These are phyloP conservation scores for Drosophila subsilvestris DNA, from an alignment of 2,888 invertebrate species.

Conservation along the genomic window DNA sequence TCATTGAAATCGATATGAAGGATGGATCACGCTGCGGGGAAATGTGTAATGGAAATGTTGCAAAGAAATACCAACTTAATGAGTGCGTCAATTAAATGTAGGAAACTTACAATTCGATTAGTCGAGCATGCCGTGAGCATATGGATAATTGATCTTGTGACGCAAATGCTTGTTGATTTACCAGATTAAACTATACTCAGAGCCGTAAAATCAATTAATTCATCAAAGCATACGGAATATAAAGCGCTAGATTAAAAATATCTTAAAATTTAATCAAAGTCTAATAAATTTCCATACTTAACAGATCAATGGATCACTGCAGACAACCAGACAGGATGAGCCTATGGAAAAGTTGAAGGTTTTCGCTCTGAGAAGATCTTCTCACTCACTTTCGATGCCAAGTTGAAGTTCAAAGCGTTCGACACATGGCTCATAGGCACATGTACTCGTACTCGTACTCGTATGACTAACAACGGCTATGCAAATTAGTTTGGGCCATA, in stretches of 20 bases:
- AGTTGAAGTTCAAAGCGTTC: constrained; percentile 39
- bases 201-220: too few relatives aligned
- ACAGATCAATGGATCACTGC: not conserved
- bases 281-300: not conserved
- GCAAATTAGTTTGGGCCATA: constrained; percentile 64
- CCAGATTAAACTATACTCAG: too few relatives aligned
- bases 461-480: constrained; percentile 60
- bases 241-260: not conserved
- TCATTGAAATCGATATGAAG: constrained; percentile 54
- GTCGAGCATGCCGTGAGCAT: not conserved
- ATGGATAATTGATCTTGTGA: not conserved
- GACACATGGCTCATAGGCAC: constrained; percentile 31
- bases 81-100: not conserved
- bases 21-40: not conserved
- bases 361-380: constrained; percentile 1
- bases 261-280: not conserved
- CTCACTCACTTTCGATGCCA: constrained; percentile 14
- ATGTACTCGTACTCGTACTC: not conserved
- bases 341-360: not conserved
- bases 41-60: not conserved
- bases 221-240: too few relatives aligned
- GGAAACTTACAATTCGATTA: constrained; percentile 3
- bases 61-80: not conserved
- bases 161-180: too few relatives aligned
- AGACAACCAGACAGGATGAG: not conserved